Percentiles rank a stretch among this genome's conserved stretches.
These are phyloP conservation scores for Pelodytes ibericus DNA, from an alignment of 2,797 vertebrate species.

Conservation along the genomic window DNA sequence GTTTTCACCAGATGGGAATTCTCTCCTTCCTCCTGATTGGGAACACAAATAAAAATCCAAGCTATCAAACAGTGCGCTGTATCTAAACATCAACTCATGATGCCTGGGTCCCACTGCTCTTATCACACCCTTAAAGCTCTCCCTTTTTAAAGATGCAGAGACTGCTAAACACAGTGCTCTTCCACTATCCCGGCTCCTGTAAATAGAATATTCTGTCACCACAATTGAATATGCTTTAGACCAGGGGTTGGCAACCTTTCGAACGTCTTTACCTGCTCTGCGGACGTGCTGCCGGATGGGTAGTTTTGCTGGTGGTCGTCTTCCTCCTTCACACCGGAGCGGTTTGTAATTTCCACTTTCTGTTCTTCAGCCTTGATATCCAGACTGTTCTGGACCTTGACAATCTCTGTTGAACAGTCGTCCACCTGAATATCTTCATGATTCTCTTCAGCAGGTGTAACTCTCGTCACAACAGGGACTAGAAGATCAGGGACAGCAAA, in stretches of 20 bases:
- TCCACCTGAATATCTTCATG: constrained; percentile 64
- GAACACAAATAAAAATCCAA: neutral
- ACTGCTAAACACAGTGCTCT: neutral
- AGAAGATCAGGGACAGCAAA: constrained; percentile 18
- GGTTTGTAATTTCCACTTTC: neutral
- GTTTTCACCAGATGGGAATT: constrained; percentile 58
- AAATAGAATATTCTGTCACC: too few species aligned
- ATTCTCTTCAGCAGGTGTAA: constrained; percentile 63
- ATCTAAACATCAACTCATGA: too few species aligned
- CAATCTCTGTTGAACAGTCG: constrained; percentile 62
- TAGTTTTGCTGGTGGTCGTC: constrained; percentile 62
- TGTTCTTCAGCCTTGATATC: constrained; percentile 47
- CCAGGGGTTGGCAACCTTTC: too few species aligned
- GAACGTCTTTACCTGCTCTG: constrained; percentile 54
- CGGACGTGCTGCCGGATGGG: constrained; percentile 70
- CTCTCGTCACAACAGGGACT: constrained; percentile 70
- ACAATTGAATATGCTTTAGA: too few species aligned
- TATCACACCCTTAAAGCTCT: too few species aligned
- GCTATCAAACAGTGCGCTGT: too few species aligned
- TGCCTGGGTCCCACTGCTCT: too few species aligned
- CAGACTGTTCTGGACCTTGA: constrained; percentile 62
- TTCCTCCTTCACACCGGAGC: constrained; percentile 35
- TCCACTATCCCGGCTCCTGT: too few species aligned
- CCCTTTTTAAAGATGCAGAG: too few species aligned
- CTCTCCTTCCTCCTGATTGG: constrained; percentile 45